These are phyloP conservation scores for Sycophila sp. DNA, from an alignment of 1,140 invertebrate genomes.

Conservation along the genomic window DNA sequence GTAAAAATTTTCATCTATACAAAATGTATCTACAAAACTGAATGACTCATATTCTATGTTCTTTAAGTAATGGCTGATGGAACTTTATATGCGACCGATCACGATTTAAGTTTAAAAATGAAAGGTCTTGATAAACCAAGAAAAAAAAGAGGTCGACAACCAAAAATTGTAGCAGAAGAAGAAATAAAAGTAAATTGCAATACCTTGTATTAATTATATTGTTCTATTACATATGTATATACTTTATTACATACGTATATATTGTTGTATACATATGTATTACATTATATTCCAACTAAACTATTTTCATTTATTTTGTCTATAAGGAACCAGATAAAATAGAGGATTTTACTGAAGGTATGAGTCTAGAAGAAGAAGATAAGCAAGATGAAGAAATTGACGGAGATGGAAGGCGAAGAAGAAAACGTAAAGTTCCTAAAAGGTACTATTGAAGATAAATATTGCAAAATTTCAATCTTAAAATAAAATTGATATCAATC, in stretches of 20 bases:
- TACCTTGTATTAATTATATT: background rate
- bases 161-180: slow-evolving; percentile 64
- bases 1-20: slow-evolving; percentile 14
- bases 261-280: background rate
- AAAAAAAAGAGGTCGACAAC: slow-evolving; percentile 75
- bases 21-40: background rate
- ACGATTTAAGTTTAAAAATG: slow-evolving; percentile 70
- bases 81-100: slow-evolving; percentile 67
- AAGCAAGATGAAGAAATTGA: slow-evolving; percentile 59
- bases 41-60: slow-evolving; percentile 17
- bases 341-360: slow-evolving; percentile 51
- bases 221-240: background rate
- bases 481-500: slow-evolving; percentile 32
- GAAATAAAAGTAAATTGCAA: slow-evolving; percentile 57
- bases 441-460: slow-evolving; percentile 48
- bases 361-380: slow-evolving; percentile 58
- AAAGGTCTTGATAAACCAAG: slow-evolving; percentile 74
- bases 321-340: slow-evolving; percentile 49
- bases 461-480: slow-evolving; percentile 3
- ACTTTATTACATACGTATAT: background rate
- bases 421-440: slow-evolving; percentile 73
- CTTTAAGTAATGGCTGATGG: slow-evolving; percentile 67
- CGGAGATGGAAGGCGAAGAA: slow-evolving; percentile 69
- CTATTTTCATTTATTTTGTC: slow-evolving; percentile 24
- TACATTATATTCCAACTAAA: background rate